Conservation (phyloP, 2,888 invertebrate species). For the Melinaea menophilus region DNA sequence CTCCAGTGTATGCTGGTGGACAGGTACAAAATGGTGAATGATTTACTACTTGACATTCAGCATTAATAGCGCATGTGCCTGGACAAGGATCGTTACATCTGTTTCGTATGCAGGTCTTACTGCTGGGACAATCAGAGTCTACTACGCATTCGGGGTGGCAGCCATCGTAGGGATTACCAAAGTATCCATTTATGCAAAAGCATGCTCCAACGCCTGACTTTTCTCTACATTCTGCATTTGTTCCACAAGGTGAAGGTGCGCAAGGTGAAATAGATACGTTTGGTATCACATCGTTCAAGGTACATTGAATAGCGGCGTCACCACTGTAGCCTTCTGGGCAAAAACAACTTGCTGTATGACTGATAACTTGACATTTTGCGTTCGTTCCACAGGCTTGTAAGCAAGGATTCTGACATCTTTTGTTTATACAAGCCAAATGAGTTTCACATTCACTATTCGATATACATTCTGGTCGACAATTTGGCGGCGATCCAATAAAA, state of each 20-base stretch:
- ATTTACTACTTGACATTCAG: constrained; percentile 85
- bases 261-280: constrained; percentile 73
- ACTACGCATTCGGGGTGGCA: constrained; percentile 86
- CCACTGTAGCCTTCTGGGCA: constrained; percentile 84
- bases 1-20: constrained; percentile 81
- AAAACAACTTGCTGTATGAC: constrained; percentile 84
- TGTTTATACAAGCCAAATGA: constrained; percentile 84
- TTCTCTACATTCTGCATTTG: constrained; percentile 80
- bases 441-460: constrained; percentile 84
- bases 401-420: constrained; percentile 88
- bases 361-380: constrained; percentile 86
- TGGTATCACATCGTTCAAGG: constrained; percentile 41
- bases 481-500: constrained; percentile 83
- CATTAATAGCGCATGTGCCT: constrained; percentile 86
- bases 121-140: constrained; percentile 84
- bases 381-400: constrained; percentile 84
- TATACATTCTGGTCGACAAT: constrained; percentile 85
- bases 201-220: constrained; percentile 81
- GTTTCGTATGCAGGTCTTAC: constrained; percentile 83
- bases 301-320: constrained; percentile 85
- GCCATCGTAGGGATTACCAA: constrained; percentile 88
- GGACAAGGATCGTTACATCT: constrained; percentile 88
- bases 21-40: constrained; percentile 85
- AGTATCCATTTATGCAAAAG: constrained; percentile 82
- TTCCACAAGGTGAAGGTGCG: constrained; percentile 80